Evolutionary conservation across 2,888 invertebrate genomes (phyloP).

Genomic region (Brachyptera putata): DNA sequence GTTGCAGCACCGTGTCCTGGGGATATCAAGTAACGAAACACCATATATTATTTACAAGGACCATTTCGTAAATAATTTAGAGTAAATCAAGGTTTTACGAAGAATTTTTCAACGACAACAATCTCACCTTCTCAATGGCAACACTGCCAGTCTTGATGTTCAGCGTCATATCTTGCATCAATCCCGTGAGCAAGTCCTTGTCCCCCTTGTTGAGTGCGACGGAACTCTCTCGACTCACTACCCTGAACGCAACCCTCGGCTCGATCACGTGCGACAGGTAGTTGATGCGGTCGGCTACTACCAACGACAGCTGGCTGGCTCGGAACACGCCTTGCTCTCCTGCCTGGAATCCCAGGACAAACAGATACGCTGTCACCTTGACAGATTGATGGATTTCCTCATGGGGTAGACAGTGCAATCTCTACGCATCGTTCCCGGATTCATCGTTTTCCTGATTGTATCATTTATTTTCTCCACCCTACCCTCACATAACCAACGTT

Average conservation of each 20-base stretch:
- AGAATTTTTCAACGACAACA: no score
- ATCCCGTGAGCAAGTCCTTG: slow-evolving; percentile 74
- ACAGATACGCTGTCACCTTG: background rate
- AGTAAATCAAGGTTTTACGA: no score
- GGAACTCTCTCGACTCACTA: slow-evolving; percentile 32
- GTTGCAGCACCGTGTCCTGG: slow-evolving; percentile 56
- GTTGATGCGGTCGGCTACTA: slow-evolving; percentile 63
- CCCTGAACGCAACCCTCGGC: slow-evolving; percentile 30
- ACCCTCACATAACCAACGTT: no score
- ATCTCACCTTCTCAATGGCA: slow-evolving; percentile 62
- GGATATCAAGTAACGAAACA: no score
- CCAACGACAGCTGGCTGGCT: slow-evolving; percentile 64
- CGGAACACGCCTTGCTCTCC: slow-evolving; percentile 64
- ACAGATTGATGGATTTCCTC: no score
- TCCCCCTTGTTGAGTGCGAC: slow-evolving; percentile 48
- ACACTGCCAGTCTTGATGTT: slow-evolving; percentile 76
- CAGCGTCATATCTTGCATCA: slow-evolving; percentile 72
- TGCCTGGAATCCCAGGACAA: slow-evolving; percentile 20
- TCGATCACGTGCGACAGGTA: slow-evolving; percentile 54
- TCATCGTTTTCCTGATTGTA: no score
- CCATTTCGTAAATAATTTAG: no score
- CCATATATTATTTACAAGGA: no score
- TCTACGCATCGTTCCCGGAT: no score
- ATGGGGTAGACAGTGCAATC: no score
- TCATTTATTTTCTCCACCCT: no score